These are phyloP conservation scores for Ectropis crepuscularia DNA, from an alignment of 2,888 invertebrate genomes.

Conservation along the genomic window DNA sequence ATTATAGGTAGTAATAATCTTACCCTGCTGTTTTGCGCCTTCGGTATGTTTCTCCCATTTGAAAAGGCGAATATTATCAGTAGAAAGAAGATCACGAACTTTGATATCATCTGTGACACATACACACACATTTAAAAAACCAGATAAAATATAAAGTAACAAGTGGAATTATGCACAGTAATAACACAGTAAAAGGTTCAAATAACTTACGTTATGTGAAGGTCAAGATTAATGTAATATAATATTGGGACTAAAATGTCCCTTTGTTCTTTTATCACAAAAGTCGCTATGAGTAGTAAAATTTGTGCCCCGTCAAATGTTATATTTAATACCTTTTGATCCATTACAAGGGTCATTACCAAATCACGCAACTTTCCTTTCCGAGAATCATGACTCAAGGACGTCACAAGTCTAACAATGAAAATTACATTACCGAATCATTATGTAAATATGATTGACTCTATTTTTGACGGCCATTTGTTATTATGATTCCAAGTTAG, in stretches of 20 bases:
- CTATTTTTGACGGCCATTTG: not conserved
- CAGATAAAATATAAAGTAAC: no score
- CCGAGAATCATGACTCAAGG: constrained; percentile 14
- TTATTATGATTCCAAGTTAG: not conserved
- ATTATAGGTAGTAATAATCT: not conserved
- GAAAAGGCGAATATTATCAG: constrained; percentile 26
- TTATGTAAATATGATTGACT: constrained; percentile 8
- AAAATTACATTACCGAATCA: not conserved
- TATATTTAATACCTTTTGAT: constrained; percentile 28
- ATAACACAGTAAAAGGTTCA: no score
- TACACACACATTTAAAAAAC: not conserved
- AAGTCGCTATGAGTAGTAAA: constrained; percentile 16
- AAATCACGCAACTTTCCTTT: constrained; percentile 30
- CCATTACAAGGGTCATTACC: constrained; percentile 23
- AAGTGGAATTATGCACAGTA: no score
- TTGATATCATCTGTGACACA: constrained; percentile 28
- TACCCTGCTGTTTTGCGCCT: constrained; percentile 13
- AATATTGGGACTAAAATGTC: no score
- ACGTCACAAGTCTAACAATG: not conserved
- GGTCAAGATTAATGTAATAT: no score
- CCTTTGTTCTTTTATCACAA: constrained; percentile 17
- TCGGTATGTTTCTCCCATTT: constrained; percentile 21
- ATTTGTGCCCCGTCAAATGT: constrained; percentile 7
- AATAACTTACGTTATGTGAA: no score
- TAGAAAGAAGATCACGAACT: constrained; percentile 15